These are phyloP conservation scores for Elysia crispata DNA, from an alignment of 2,888 invertebrate genomes.

Conservation along the genomic window DNA sequence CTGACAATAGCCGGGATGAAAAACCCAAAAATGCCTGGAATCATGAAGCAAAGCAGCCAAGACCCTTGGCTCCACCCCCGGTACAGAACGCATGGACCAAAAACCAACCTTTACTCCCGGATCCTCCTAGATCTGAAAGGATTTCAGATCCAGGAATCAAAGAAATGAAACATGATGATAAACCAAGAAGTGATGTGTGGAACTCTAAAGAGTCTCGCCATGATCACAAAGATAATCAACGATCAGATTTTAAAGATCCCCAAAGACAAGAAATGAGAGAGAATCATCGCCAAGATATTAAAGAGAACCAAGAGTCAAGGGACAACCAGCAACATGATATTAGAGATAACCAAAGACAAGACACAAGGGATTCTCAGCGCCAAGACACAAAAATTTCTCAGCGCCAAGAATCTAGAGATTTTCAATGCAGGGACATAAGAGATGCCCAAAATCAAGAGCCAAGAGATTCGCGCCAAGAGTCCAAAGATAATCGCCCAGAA, in stretches of 20 bases:
- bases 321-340: too few relatives aligned
- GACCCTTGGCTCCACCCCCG: conserved; percentile 27
- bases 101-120: conserved; percentile 37
- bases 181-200: not conserved
- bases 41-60: conserved; percentile 22
- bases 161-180: not conserved
- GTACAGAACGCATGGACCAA: conserved; percentile 43
- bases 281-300: too few relatives aligned
- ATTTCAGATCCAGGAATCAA: not conserved
- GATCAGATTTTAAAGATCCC: too few relatives aligned
- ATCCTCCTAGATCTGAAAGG: conserved; percentile 26
- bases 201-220: not conserved
- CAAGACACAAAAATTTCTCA: too few relatives aligned
- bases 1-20: conserved; percentile 3
- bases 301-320: too few relatives aligned
- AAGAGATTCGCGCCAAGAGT: too few relatives aligned
- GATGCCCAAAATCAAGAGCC: too few relatives aligned
- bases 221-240: not conserved
- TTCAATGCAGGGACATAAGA: too few relatives aligned
- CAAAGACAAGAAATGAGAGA: too few relatives aligned
- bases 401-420: too few relatives aligned
- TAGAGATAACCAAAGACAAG: too few relatives aligned
- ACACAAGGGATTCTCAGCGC: too few relatives aligned
- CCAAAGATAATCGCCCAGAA: not conserved
- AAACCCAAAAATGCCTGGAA: conserved; percentile 41